These are phyloP conservation scores for Acropternis orthonyx DNA, from an alignment of 2,797 vertebrate species.

Conservation along the genomic window DNA sequence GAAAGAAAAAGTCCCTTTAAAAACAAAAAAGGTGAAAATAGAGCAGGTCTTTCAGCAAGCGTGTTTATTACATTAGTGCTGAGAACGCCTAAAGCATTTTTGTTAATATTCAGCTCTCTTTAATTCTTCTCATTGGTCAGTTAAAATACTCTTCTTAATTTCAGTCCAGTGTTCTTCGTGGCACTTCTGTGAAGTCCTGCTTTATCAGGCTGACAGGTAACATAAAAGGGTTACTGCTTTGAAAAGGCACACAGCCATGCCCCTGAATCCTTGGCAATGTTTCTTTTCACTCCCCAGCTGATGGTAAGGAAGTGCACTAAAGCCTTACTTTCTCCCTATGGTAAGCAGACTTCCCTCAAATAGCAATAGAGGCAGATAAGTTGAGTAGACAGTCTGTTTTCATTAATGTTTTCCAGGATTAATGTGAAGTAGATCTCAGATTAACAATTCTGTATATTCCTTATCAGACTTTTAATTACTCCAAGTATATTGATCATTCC, in stretches of 20 bases:
- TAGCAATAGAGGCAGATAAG: neutral
- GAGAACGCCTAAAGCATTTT: neutral
- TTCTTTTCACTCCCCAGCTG: neutral
- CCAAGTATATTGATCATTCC: neutral
- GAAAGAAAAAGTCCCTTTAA: neutral
- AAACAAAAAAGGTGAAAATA: neutral
- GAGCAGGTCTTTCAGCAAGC: neutral
- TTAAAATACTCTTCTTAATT: neutral
- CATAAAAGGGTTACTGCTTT: neutral
- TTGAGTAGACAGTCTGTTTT: neutral
- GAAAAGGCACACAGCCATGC: neutral
- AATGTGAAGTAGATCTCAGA: neutral
- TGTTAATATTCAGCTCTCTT: neutral
- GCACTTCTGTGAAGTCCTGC: neutral
- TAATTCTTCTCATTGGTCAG: neutral
- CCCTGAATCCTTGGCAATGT: neutral
- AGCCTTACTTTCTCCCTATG: neutral
- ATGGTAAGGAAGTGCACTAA: neutral
- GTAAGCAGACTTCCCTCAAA: neutral
- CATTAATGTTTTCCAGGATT: neutral
- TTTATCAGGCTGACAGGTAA: neutral
- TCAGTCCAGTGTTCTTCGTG: neutral
- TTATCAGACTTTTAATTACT: neutral
- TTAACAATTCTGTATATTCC: neutral
- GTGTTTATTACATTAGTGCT: neutral